These are phyloP conservation scores for Pheosia tremula DNA, from an alignment of 2,888 invertebrate species.

Conservation along the genomic window DNA sequence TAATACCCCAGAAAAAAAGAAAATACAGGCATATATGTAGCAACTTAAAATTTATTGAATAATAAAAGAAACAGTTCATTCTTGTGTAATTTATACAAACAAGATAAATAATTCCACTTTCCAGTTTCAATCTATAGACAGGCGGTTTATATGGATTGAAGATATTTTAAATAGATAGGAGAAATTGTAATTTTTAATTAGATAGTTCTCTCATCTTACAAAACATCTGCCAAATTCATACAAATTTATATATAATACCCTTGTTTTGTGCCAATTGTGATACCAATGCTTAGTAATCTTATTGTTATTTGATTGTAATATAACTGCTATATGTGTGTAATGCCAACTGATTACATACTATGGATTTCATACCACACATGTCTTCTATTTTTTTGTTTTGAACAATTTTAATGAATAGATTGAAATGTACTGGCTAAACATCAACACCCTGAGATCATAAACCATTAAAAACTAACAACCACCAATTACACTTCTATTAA, in stretches of 20 bases:
- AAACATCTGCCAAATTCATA: too few relatives aligned
- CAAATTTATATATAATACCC: too few relatives aligned
- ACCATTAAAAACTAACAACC: background rate
- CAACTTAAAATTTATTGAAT: slow-evolving; percentile 1
- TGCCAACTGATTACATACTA: too few relatives aligned
- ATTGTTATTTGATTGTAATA: too few relatives aligned
- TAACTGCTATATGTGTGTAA: too few relatives aligned
- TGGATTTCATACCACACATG: background rate
- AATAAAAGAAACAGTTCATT: background rate
- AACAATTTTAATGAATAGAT: background rate
- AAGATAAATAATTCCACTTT: background rate
- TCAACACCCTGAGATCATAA: background rate
- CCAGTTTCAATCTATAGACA: background rate
- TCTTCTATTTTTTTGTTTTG: background rate
- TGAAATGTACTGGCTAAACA: background rate
- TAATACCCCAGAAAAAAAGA: background rate
- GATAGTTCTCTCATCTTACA: too few relatives aligned
- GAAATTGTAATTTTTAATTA: too few relatives aligned
- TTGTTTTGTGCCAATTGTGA: too few relatives aligned
- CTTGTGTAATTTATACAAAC: background rate
- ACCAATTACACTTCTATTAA: slow-evolving; percentile 1
- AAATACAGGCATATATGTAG: background rate
- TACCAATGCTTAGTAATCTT: too few relatives aligned
- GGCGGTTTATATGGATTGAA: background rate
- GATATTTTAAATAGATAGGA: too few relatives aligned